phyloP scores from a whole-genome alignment of 2,888 invertebrate genomes.

The Tipula vernalis region DNA sequence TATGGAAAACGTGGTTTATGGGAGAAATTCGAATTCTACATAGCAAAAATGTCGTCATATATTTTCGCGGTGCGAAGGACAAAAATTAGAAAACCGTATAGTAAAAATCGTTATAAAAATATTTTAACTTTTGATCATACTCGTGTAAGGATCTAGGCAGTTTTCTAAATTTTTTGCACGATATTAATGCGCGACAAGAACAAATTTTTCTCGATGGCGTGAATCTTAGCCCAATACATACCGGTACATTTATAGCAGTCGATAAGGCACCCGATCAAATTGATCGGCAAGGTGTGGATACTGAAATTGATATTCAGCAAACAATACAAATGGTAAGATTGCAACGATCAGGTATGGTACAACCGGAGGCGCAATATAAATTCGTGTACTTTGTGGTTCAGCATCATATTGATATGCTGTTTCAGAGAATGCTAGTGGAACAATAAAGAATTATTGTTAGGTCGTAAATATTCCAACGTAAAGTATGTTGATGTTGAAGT shows the following conservation, averaged over 20 bases:
- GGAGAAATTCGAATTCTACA: conserved; percentile 94
- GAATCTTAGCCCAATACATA: conserved; percentile 63
- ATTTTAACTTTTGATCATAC: conserved; percentile 98
- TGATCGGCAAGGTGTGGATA: conserved; percentile 78
- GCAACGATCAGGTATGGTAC: conserved; percentile 97
- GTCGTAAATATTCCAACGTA: conserved; percentile 37
- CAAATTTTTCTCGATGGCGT: conserved; percentile 42
- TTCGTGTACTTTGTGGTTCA: conserved; percentile 96
- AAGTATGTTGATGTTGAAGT: conserved; percentile 29
- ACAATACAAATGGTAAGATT: conserved; percentile 95
- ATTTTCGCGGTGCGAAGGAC: conserved; percentile 88
- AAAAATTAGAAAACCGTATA: conserved; percentile 81
- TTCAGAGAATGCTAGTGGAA: conserved; percentile 71
- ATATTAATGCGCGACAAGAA: conserved; percentile 74
- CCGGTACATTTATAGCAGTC: conserved; percentile 97
- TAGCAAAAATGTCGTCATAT: conserved; percentile 91
- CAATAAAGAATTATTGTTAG: conserved; percentile 36
- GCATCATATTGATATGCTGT: conserved; percentile 86
- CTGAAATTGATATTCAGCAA: conserved; percentile 96
- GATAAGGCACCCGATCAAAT: conserved; percentile 97
- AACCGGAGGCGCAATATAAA: conserved; percentile 99
- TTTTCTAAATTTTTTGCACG: conserved; percentile 83
- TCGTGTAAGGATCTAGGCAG: conserved; percentile 87
- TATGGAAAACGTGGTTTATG: conserved; percentile 71
- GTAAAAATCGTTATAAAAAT: conserved; percentile 96